A percentile compares a stretch with the other conserved stretches of the same genome.
Evolutionary conservation across 1,140 invertebrate species (phyloP).

Genomic region (Cryptotermes secundus): DNA sequence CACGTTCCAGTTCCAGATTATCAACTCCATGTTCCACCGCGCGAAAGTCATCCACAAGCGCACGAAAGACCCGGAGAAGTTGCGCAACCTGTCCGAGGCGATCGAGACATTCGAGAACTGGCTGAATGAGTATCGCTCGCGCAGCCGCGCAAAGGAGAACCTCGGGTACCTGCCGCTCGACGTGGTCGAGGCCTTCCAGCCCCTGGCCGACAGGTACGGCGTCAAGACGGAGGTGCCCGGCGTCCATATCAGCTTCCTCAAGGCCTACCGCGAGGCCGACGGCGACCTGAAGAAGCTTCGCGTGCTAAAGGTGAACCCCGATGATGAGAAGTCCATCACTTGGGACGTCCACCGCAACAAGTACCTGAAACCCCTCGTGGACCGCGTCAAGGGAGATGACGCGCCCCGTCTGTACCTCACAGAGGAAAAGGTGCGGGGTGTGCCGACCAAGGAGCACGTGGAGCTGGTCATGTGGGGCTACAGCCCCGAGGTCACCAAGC

Average conservation of each 20-base stretch:
- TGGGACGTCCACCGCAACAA: slow-evolving; percentile 49
- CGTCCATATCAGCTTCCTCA: slow-evolving; percentile 11
- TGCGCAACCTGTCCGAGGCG: slow-evolving; percentile 34
- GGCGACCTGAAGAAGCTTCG: slow-evolving; percentile 48
- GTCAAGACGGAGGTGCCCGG: slow-evolving; percentile 35
- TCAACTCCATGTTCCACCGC: slow-evolving; percentile 46
- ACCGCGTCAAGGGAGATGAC: slow-evolving; percentile 42
- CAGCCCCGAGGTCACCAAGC: slow-evolving; percentile 44
- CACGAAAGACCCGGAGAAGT: slow-evolving; percentile 48
- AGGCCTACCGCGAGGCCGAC: slow-evolving; percentile 42
- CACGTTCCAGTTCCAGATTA: slow-evolving; percentile 47
- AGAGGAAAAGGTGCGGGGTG: slow-evolving; percentile 42
- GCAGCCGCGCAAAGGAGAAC: slow-evolving; percentile 49
- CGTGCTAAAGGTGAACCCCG: slow-evolving; percentile 37
- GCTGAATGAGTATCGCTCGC: slow-evolving; percentile 49
- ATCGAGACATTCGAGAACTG: slow-evolving; percentile 46
- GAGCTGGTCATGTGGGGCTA: slow-evolving; percentile 49
- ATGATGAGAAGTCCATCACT: slow-evolving; percentile 39
- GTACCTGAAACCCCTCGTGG: slow-evolving; percentile 39
- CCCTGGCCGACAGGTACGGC: slow-evolving; percentile 43
- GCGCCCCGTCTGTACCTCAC: slow-evolving; percentile 43
- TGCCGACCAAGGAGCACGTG: slow-evolving; percentile 45
- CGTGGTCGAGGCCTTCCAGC: slow-evolving; percentile 43
- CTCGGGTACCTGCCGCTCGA: slow-evolving; percentile 47
- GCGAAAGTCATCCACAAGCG: slow-evolving; percentile 48